These are phyloP conservation scores for Microctonus aethiopoides DNA, from an alignment of 2,888 invertebrate species.

Conservation along the genomic window DNA sequence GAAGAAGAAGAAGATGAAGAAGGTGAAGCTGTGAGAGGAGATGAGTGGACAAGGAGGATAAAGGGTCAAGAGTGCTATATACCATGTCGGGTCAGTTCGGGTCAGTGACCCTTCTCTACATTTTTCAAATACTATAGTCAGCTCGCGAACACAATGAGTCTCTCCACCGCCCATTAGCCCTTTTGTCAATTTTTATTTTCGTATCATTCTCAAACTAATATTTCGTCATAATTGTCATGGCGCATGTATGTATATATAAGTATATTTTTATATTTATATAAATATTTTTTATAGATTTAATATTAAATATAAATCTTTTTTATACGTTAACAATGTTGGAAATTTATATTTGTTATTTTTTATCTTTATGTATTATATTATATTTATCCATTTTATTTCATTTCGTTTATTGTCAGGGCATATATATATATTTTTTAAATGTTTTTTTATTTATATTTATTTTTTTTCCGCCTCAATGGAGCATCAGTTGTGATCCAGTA, in stretches of 20 bases:
- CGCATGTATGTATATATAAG: neutral
- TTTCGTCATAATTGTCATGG: too few relatives aligned
- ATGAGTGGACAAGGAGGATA: slow-evolving; percentile 16
- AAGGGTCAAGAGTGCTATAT: slow-evolving; percentile 24
- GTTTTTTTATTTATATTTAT: neutral
- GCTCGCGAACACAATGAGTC: neutral
- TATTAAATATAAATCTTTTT: too few relatives aligned
- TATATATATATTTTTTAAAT: neutral
- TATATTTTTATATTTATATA: slow-evolving; percentile 1
- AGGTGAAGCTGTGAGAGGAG: neutral
- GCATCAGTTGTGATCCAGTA: too few relatives aligned
- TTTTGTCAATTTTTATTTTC: slow-evolving; percentile 8
- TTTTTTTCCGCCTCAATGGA: too few relatives aligned
- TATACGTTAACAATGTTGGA: neutral
- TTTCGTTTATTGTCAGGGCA: neutral
- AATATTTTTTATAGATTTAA: too few relatives aligned
- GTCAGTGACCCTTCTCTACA: slow-evolving; percentile 33
- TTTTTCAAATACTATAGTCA: slow-evolving; percentile 26
- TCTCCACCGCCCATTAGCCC: too few relatives aligned
- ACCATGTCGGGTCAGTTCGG: slow-evolving; percentile 23
- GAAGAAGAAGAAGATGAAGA: neutral
- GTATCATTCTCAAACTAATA: slow-evolving; percentile 4
- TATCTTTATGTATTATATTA: neutral
- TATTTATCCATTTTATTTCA: neutral
- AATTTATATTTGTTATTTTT: neutral